A percentile compares a stretch with the other conserved stretches of the same genome.
Evolutionary conservation across 2,797 vertebrate species (phyloP).

Genomic region (Lophotriccus pileatus): DNA sequence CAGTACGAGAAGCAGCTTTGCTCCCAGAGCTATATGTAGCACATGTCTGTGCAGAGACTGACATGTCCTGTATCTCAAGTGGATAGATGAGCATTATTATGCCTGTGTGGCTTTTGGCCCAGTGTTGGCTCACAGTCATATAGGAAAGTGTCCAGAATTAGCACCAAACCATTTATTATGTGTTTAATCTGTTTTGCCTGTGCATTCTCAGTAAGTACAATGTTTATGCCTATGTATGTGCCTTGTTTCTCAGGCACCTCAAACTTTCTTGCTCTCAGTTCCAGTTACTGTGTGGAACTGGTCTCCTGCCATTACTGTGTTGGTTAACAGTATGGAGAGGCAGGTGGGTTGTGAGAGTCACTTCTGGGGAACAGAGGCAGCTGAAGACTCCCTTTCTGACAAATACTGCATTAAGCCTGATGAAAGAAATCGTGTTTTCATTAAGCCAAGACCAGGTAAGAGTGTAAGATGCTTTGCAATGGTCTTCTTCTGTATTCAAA

Average conservation of each 20-base stretch:
- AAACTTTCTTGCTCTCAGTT: neutral
- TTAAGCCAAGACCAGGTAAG: neutral
- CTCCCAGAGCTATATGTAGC: neutral
- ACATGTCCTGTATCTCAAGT: neutral
- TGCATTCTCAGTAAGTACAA: neutral
- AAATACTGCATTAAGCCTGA: neutral
- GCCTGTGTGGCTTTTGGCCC: neutral
- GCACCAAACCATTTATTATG: neutral
- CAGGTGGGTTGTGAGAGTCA: neutral
- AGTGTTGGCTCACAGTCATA: neutral
- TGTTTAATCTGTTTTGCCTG: neutral
- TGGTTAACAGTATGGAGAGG: neutral
- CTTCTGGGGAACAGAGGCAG: neutral
- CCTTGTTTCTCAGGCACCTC: neutral
- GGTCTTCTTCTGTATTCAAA: neutral
- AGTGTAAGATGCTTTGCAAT: neutral
- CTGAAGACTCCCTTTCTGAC: rapidly evolving
- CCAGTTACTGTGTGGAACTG: rapidly evolving
- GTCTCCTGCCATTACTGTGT: neutral
- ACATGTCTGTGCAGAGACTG: neutral
- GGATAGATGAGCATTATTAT: neutral
- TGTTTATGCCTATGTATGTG: neutral
- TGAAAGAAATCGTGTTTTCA: neutral
- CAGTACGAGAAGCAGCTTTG: neutral
- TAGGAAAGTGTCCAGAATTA: neutral